phyloP scores from a whole-genome alignment of 2,888 invertebrate genomes.

The Erpobdella octoculata region DNA sequence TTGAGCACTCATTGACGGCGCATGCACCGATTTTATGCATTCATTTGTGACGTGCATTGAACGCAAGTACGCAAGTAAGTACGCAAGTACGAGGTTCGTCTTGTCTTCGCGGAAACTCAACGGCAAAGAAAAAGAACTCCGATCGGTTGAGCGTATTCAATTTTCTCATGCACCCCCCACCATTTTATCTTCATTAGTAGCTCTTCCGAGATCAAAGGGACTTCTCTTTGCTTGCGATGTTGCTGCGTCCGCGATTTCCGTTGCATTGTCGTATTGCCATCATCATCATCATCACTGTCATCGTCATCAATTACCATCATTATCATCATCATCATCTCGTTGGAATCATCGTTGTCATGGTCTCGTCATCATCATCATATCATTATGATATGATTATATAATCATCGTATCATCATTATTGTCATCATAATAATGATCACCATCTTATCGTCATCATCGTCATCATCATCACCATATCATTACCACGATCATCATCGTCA shows the following conservation, averaged over 20 bases:
- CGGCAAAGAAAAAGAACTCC: not conserved
- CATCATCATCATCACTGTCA: not conserved
- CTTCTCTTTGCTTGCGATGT: conserved; percentile 8
- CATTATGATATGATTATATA: not conserved
- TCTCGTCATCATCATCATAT: not conserved
- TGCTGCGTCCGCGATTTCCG: not conserved
- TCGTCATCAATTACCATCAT: not conserved
- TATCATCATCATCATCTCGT: not conserved
- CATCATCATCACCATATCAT: not conserved
- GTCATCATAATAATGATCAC: not conserved
- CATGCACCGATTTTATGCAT: too few relatives aligned
- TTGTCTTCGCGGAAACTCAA: not conserved
- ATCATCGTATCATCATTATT: not conserved
- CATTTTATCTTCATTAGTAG: conserved; percentile 21
- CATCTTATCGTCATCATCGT: not conserved
- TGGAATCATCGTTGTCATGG: not conserved
- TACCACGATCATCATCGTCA: too few relatives aligned
- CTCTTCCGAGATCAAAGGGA: conserved; percentile 13
- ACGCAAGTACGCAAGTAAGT: too few relatives aligned
- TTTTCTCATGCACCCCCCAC: not conserved
- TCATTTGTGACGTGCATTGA: too few relatives aligned
- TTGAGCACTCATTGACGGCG: too few relatives aligned
- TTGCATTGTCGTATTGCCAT: not conserved
- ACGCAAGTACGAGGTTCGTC: not conserved
- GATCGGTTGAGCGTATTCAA: conserved; percentile 1